These are phyloP conservation scores for Acanthoscelides obtectus DNA, from an alignment of 2,888 invertebrate species.

Conservation along the genomic window DNA sequence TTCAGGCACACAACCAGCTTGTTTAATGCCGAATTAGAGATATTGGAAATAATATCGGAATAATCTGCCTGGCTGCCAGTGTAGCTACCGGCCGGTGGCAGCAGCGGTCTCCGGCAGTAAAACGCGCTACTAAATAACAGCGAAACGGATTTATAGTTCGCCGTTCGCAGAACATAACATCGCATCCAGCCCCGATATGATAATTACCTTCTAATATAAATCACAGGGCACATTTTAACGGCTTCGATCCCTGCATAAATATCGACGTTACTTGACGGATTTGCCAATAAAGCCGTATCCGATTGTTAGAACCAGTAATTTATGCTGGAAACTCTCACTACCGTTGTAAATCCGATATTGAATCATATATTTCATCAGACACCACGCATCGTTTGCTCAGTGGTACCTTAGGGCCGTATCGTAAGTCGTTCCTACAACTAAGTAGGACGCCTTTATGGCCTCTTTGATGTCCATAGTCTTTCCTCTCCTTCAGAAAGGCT, in stretches of 20 bases:
- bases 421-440: too few relatives aligned
- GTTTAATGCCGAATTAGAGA: not conserved
- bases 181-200: constrained; percentile 28
- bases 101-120: not conserved
- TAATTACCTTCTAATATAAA: constrained; percentile 38
- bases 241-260: constrained; percentile 35
- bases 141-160: constrained; percentile 1
- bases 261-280: constrained; percentile 39
- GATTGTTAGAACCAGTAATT: not conserved
- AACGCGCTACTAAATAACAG: not conserved
- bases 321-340: not conserved
- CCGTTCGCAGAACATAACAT: constrained; percentile 22
- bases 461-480: too few relatives aligned
- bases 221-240: constrained; percentile 36
- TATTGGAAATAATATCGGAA: not conserved
- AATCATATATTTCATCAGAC: not conserved
- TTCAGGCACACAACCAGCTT: not conserved
- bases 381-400: too few relatives aligned
- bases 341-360: not conserved
- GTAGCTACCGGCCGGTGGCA: not conserved
- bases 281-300: constrained; percentile 28
- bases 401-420: too few relatives aligned
- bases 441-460: too few relatives aligned
- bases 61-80: not conserved
- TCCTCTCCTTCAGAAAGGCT: too few relatives aligned